Percentiles rank a stretch among this genome's conserved stretches.
phyloP scores from a whole-genome alignment of 1,140 invertebrate species.

The Littorina saxatilis region DNA sequence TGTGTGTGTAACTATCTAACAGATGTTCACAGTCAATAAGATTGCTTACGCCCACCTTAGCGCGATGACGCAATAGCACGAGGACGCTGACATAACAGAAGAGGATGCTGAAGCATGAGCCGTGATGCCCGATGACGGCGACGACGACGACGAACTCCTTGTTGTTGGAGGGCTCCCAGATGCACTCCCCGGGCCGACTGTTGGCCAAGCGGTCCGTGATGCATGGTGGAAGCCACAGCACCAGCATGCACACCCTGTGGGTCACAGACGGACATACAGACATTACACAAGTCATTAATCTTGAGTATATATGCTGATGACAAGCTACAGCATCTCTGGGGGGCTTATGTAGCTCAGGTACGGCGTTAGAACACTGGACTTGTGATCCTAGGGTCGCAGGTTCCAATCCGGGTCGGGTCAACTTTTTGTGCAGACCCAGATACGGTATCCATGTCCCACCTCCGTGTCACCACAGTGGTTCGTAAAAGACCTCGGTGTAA shows the following conservation, averaged over 20 bases:
- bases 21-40: no score
- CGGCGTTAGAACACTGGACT: neutral
- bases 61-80: constrained; percentile 60
- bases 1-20: no score
- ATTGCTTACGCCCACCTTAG: constrained; percentile 39
- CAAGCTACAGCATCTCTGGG: neutral
- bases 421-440: no score
- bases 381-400: no score
- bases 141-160: constrained; percentile 72
- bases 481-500: neutral
- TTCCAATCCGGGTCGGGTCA: no score
- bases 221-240: constrained; percentile 71
- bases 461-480: no score
- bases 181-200: constrained; percentile 58
- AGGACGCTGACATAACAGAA: constrained; percentile 69
- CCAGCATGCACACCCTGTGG: constrained; percentile 66
- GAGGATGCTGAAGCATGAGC: constrained; percentile 68
- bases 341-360: neutral
- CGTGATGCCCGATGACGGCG: constrained; percentile 73
- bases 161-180: constrained; percentile 73
- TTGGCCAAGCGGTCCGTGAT: constrained; percentile 67
- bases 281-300: no score
- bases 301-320: neutral
- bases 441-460: no score
- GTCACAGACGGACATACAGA: neutral